phyloP scores from a whole-genome alignment of 2,113 vertebrate species.

The Antigone vipio region DNA sequence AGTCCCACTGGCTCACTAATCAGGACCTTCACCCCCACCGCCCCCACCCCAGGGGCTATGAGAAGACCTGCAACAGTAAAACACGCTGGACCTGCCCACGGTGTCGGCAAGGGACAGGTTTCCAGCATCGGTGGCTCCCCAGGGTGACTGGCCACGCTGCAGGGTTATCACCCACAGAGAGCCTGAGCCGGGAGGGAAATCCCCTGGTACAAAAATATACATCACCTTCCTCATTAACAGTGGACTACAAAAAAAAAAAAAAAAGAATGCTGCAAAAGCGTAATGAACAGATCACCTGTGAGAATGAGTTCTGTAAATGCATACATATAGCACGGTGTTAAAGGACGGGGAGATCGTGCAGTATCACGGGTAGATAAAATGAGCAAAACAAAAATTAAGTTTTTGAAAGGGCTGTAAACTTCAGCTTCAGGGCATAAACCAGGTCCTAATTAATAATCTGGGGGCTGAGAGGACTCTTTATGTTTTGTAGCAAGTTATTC shows the following conservation, averaged over 20 bases:
- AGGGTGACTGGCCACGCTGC: not conserved
- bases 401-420: not conserved
- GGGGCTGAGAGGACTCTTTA: not conserved
- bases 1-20: not conserved
- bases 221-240: not conserved
- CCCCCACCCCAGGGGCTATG: not conserved
- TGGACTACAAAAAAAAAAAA: rapidly evolving
- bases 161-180: not conserved
- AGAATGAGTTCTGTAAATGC: not conserved
- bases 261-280: not conserved
- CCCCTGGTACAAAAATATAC: not conserved
- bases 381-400: not conserved
- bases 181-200: not conserved
- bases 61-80: not conserved
- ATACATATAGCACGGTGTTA: rapidly evolving
- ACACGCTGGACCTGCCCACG: rapidly evolving
- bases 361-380: rapidly evolving
- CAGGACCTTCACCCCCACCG: not conserved
- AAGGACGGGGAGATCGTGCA: rapidly evolving
- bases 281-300: not conserved
- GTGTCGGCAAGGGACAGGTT: not conserved
- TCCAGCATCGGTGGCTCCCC: not conserved
- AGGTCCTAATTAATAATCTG: not conserved
- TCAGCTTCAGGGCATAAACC: not conserved
- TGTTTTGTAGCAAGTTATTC: not conserved